A percentile compares a stretch with the other conserved stretches of the same genome.
Conservation (phyloP, 2,797 vertebrate genomes). For the Tadarida brasiliensis region DNA sequence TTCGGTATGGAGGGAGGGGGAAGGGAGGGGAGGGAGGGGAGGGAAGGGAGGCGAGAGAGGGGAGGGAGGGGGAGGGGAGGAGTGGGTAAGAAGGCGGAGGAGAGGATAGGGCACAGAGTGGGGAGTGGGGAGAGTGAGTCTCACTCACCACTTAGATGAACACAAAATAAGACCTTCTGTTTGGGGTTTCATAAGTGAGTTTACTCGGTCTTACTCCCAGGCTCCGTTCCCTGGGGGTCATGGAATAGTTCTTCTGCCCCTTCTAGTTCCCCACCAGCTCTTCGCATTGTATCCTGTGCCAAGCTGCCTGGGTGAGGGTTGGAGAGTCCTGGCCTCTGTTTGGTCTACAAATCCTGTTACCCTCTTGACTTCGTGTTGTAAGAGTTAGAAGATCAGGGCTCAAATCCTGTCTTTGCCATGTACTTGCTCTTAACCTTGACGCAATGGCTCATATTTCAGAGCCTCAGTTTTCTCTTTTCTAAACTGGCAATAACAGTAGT, state of each 20-base stretch:
- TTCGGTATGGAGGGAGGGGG: not conserved
- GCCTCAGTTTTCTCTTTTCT: not conserved
- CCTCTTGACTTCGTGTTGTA: not conserved
- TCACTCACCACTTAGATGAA: not conserved
- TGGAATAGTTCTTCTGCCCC: too few relatives aligned
- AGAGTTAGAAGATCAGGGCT: not conserved
- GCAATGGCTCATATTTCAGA: not conserved
- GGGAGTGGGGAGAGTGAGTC: not conserved
- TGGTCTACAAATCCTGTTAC: not conserved
- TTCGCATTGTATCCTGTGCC: not conserved
- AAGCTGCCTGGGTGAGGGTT: too few relatives aligned
- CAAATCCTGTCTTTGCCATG: not conserved
- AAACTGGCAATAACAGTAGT: too few relatives aligned
- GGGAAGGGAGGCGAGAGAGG: too few relatives aligned
- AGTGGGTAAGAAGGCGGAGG: rapidly evolving
- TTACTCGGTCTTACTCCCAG: not conserved
- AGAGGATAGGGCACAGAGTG: rapidly evolving
- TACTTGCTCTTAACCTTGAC: not conserved
- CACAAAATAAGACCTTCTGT: not conserved
- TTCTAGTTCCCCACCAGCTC: too few relatives aligned
- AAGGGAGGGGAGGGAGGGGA: not conserved
- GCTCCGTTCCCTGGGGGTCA: not conserved
- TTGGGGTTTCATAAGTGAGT: too few relatives aligned
- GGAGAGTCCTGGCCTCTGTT: too few relatives aligned
- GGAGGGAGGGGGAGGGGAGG: too few relatives aligned